Conservation (phyloP, 2,888 invertebrate genomes). For the Mythimna ferrago region DNA sequence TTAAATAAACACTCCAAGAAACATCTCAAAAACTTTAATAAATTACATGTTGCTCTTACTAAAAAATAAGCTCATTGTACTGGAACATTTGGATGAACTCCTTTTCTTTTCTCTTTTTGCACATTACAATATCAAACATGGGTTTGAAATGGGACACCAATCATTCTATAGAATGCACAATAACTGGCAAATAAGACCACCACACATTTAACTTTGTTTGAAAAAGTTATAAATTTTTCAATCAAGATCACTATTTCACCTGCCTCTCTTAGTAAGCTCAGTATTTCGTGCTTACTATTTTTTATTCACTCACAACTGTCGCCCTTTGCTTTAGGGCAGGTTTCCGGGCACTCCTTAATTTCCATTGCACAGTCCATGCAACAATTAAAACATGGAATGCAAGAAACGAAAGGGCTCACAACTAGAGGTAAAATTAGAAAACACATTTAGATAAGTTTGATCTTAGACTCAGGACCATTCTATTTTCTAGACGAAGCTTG, state of each 20-base stretch:
- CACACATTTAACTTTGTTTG: neutral
- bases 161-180: neutral
- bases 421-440: conserved; percentile 37
- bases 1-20: conserved; percentile 4
- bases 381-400: conserved; percentile 42
- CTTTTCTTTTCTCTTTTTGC: neutral
- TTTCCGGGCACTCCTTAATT: neutral
- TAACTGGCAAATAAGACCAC: neutral
- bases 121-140: conserved; percentile 9
- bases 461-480: neutral
- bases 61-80: neutral
- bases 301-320: neutral
- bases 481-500: neutral
- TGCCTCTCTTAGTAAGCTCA: neutral
- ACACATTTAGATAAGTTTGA: conserved; percentile 28
- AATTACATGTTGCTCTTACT: conserved; percentile 29
- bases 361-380: conserved; percentile 23
- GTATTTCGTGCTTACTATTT: neutral
- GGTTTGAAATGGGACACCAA: neutral
- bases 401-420: conserved; percentile 47
- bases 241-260: neutral
- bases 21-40: conserved; percentile 24
- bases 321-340: neutral
- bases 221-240: neutral
- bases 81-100: neutral